Base-by-base conservation (phyloP, 2,888 invertebrate species). In the Drosophila austrosaltans region DNA sequence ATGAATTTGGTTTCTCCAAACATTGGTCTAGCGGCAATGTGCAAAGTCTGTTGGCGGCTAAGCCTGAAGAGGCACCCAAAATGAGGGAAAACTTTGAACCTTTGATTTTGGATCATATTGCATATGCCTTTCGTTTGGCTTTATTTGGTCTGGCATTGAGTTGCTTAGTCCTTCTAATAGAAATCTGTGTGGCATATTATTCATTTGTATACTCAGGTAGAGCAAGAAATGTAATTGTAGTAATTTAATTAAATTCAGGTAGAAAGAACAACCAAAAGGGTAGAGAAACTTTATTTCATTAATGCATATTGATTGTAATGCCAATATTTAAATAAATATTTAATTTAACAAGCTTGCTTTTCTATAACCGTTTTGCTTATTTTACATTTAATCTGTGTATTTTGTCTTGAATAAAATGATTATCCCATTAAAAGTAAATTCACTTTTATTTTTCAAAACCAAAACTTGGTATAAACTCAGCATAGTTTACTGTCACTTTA, bases 101-200 rank as follows among this genome's bases (percentile, higher is more conserved):
- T 12, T 39, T 57, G 36, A 36, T 36, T 5, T 5, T 57, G 36
- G 6, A 57, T 36, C 57, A 57, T 57, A 32, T 57, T 20, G 48
- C 48, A 22, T 48, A 48, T 25, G 48, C 48, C 0, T 48, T 48
- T 25, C 48, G 57, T 57, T 39, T 57, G 12, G 20, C 36, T 1
- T 2, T 57, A 20, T 6, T 36, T 5, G 57, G 57, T 12, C 22
- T 22, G 20, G 36, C 12, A 10, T 20, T 39, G 12, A 39, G 36
- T 22, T 22, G 20, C 20, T 5, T 57, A 8, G 1, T 57, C 5
- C 57, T 57, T 10, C 5, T 39, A 8, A 57, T 57, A 4, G 57
- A 57, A 57, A 39, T 57, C 12, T 57, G 57, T 12, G 36, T 57
- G 36, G 57, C 36, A 10, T 57, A 57, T 57, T 57, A 57, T 22